Conservation (phyloP, 2,888 invertebrate species). For the Synergus itoensis region DNA sequence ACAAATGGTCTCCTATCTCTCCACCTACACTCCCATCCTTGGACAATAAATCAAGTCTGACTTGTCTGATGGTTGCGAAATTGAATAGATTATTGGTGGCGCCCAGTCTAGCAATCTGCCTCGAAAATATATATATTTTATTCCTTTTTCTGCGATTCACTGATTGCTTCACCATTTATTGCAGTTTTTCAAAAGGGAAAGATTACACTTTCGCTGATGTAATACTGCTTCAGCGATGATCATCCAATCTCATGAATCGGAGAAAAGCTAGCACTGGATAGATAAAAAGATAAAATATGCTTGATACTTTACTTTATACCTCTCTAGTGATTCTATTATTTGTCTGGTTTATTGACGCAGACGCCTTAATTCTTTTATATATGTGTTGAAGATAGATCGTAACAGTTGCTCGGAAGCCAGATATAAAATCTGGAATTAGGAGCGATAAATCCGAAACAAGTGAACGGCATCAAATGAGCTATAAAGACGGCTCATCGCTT, state of each 20-base stretch:
- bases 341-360: slow-evolving; percentile 6
- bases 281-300: background rate
- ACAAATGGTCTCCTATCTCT: background rate
- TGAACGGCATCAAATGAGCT: slow-evolving; percentile 33
- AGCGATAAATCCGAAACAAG: slow-evolving; percentile 46
- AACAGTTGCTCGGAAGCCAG: slow-evolving; percentile 51
- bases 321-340: background rate
- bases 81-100: slow-evolving; percentile 26
- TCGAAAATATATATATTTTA: slow-evolving; percentile 27
- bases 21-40: slow-evolving; percentile 20
- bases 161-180: background rate
- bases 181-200: background rate
- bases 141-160: slow-evolving; percentile 2
- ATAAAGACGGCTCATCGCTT: background rate
- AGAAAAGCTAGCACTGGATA: background rate
- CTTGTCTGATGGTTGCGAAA: slow-evolving; percentile 26
- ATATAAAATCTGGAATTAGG: slow-evolving; percentile 32
- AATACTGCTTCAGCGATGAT: background rate
- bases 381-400: slow-evolving; percentile 26
- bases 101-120: slow-evolving; percentile 2
- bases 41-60: slow-evolving; percentile 23
- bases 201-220: background rate
- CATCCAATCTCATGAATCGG: background rate
- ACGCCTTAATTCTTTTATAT: slow-evolving; percentile 52
- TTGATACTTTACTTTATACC: background rate